These are phyloP conservation scores for Alectoris magna DNA, from an alignment of 2,797 vertebrate genomes.

Conservation along the genomic window DNA sequence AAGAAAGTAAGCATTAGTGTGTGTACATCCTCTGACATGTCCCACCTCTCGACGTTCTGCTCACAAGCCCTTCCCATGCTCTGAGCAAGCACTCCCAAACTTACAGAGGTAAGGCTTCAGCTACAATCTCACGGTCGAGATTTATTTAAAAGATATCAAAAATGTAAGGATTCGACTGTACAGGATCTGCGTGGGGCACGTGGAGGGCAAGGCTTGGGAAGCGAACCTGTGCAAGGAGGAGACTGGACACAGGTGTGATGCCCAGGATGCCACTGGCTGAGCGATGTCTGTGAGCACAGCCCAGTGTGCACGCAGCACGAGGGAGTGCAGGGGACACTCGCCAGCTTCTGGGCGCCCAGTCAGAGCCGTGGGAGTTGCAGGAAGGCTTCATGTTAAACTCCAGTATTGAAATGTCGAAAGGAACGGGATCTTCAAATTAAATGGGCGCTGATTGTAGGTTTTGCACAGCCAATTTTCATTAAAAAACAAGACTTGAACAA, in stretches of 20 bases:
- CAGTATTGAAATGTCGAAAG: conserved; percentile 34
- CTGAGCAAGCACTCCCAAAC: conserved; percentile 45
- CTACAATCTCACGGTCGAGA: conserved; percentile 28
- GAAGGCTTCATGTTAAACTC: conserved; percentile 17
- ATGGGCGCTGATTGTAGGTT: conserved; percentile 4
- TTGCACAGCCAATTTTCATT: conserved; percentile 15
- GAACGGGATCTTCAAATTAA: background rate
- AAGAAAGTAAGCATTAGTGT: conserved; percentile 37
- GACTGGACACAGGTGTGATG: background rate
- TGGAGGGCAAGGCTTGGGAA: conserved; percentile 5
- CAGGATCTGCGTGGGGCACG: background rate
- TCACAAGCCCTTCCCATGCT: conserved; percentile 26
- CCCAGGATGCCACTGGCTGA: background rate
- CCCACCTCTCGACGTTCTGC: background rate
- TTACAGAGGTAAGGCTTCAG: conserved; percentile 53
- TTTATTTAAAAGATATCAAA: background rate
- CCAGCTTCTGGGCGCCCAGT: conserved; percentile 30
- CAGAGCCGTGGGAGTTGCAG: conserved; percentile 41
- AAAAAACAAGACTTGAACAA: background rate
- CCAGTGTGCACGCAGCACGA: background rate
- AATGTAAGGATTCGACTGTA: conserved; percentile 22
- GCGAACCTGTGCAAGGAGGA: conserved; percentile 49
- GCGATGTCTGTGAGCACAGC: background rate
- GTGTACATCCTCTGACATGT: conserved; percentile 13
- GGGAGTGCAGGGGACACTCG: background rate